Percentiles rank a stretch among this genome's conserved stretches.
Evolutionary conservation across 2,888 invertebrate species (phyloP).

Genomic region (Azorinus chamasolen): DNA sequence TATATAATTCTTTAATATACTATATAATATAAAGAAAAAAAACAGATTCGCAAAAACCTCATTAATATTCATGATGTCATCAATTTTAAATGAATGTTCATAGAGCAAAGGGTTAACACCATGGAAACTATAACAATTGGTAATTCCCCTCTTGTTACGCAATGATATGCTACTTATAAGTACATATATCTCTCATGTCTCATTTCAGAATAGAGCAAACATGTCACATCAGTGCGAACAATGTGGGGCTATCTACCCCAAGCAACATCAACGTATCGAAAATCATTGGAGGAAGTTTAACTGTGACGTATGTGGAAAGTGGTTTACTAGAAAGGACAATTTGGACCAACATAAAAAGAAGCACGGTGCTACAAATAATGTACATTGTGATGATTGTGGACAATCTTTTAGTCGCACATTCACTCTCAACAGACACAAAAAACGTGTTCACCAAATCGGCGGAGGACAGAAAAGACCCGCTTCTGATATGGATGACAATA

Average conservation of each 20-base stretch:
- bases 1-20: no score
- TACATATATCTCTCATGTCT: no score
- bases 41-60: no score
- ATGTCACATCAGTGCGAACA: neutral
- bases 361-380: slow-evolving; percentile 6
- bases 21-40: no score
- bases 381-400: slow-evolving; percentile 32
- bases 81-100: no score
- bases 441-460: slow-evolving; percentile 16
- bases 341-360: slow-evolving; percentile 23
- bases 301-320: slow-evolving; percentile 23
- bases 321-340: slow-evolving; percentile 33
- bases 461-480: slow-evolving; percentile 6
- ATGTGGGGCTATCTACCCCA: neutral
- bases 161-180: no score
- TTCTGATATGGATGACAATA: neutral
- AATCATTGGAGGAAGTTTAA: slow-evolving; percentile 11
- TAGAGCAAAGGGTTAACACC: no score
- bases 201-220: no score
- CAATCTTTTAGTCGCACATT: slow-evolving; percentile 9
- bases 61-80: no score
- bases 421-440: slow-evolving; percentile 12
- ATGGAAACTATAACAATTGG: no score
- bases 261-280: slow-evolving; percentile 17
- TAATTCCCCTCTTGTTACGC: no score